phyloP scores from a whole-genome alignment of 1,140 invertebrate species.

The Acromyrmex heyeri region DNA sequence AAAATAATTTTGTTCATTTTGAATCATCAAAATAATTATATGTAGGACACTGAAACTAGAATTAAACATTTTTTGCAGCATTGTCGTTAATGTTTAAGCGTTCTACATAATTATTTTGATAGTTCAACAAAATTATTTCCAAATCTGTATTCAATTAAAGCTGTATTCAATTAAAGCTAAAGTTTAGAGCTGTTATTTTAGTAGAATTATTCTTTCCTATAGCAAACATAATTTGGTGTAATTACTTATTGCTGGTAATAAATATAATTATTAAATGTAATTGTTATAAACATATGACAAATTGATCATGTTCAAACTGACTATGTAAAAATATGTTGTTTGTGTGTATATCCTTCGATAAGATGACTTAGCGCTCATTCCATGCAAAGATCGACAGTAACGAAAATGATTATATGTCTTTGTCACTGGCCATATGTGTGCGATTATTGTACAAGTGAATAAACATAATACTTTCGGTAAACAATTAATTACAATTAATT shows the following conservation, averaged over 20 bases:
- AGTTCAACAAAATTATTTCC: no score
- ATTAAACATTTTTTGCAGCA: no score
- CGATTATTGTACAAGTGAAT: slow-evolving; percentile 20
- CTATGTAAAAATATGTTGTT: neutral
- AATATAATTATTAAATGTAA: slow-evolving; percentile 31
- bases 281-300: neutral
- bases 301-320: neutral
- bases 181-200: no score
- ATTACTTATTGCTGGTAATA: neutral
- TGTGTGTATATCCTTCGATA: neutral
- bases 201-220: no score
- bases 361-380: slow-evolving; percentile 19
- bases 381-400: neutral
- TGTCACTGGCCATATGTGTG: neutral
- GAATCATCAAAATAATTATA: no score
- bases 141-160: no score
- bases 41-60: no score
- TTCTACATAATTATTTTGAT: no score
- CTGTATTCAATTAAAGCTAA: no score
- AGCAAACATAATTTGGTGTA: no score
- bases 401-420: neutral
- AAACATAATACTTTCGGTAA: slow-evolving; percentile 19
- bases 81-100: no score
- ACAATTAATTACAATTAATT: slow-evolving; percentile 38
- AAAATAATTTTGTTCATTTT: no score